Percentiles rank a stretch among this genome's conserved stretches.
phyloP scores from a whole-genome alignment of 2,113 vertebrate species.

The Daphoenositta chrysoptera region DNA sequence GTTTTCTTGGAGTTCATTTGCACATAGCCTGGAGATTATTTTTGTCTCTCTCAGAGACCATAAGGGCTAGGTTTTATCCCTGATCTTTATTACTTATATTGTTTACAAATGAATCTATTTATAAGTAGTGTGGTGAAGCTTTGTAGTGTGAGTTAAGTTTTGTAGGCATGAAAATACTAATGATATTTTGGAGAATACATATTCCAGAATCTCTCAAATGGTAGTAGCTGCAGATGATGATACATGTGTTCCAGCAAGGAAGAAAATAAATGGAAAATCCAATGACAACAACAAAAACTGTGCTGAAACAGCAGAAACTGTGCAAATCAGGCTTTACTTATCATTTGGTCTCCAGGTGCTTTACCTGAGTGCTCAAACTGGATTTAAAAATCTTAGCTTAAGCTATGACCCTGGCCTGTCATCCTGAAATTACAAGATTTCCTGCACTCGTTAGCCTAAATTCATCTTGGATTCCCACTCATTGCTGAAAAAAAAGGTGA shows the following conservation, averaged over 20 bases:
- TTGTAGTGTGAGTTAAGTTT: background rate
- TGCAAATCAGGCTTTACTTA: background rate
- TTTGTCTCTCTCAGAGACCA: background rate
- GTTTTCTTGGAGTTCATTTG: background rate
- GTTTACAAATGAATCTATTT: background rate
- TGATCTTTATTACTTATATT: background rate
- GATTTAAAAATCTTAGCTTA: background rate
- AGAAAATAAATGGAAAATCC: background rate
- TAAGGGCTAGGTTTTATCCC: background rate
- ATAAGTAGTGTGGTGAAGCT: rapidly evolving
- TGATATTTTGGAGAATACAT: background rate
- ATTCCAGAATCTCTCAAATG: background rate
- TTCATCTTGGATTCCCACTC: background rate
- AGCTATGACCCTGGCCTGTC: background rate
- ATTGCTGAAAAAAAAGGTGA: background rate
- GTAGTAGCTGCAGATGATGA: background rate
- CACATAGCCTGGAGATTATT: background rate
- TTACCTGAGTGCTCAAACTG: background rate
- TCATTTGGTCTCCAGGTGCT: background rate
- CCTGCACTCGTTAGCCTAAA: background rate
- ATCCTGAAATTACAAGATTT: background rate
- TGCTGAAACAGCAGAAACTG: background rate
- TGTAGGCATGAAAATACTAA: background rate
- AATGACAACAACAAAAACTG: background rate
- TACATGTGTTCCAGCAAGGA: background rate